Evolutionary conservation across 2,888 invertebrate species (phyloP), one percentile per base, ranked within the genome.

Genomic region (Drosophila meridionalis): DNA sequence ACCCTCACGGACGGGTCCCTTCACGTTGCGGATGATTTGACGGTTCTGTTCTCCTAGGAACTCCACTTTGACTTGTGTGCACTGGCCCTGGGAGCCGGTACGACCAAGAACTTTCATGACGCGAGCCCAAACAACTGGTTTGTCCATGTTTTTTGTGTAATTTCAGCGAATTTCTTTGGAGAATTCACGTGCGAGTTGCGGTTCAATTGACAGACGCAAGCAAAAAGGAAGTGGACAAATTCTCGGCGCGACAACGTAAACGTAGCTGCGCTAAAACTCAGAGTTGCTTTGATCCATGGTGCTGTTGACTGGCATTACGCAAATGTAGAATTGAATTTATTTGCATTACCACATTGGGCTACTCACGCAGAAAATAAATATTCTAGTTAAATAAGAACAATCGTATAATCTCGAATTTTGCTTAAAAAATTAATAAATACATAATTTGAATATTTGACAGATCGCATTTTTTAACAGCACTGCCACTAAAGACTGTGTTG

Each of bases 11-110:
- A 99, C 99, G 70, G 99, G 99, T 78, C 99, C 99, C 94, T 99
- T 99, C 69, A 99, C 99, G 94, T 99, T 99, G 91, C 99, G 96
- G 94, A 99, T 99, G 94, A 99, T 99, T 92, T 98, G 98, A 92
- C 99, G 97, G 93, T 98, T 99, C 93, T 97, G 96, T 93, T 99
- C 99, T 83, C 98, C 99, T 89, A 99, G 95, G 94, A 99, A 99
- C 94, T 99, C 99, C 28, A 99, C 99, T 94, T 99, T 98, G 78
- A 98, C 98, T 95, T 99, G 99, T 70, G 99, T 99, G 97, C 99
- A 99, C 94, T 99, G 99, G 91, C 99, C 99, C 94, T 99, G 99
- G 90, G 99, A 99, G 75, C 99, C 99, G 81, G 99, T 99, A 92
- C 99, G 97, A 76, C 99, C 99, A 92, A 99, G 95, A 91, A 99